Percentiles rank a stretch among this genome's conserved stretches.
These are phyloP conservation scores for Sitobion miscanthi DNA, from an alignment of 1,140 invertebrate genomes.

Conservation along the genomic window DNA sequence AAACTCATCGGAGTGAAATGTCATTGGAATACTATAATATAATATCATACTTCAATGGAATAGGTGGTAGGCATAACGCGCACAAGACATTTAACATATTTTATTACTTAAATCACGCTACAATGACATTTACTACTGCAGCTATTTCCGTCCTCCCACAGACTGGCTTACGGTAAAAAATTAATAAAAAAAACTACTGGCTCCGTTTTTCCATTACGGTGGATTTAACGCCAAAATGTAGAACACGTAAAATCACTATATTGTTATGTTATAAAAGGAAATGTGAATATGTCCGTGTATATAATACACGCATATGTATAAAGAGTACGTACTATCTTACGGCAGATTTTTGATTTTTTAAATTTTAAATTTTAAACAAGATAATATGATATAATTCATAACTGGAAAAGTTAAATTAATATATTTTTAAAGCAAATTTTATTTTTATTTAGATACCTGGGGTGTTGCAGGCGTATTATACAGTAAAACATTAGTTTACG, in stretches of 20 bases:
- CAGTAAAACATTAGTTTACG: no score
- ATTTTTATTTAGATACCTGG: no score
- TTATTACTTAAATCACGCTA: neutral
- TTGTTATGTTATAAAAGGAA: neutral
- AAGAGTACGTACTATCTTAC: neutral
- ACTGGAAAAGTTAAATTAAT: no score
- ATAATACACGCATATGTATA: neutral
- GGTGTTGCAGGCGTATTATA: no score
- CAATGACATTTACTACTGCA: neutral
- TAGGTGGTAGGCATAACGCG: neutral
- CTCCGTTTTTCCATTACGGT: neutral
- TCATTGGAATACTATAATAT: neutral
- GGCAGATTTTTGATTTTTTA: neutral
- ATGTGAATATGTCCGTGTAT: neutral
- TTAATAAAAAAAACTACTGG: neutral
- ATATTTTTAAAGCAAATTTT: neutral
- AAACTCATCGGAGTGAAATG: neutral
- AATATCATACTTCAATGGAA: neutral
- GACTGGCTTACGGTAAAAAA: neutral
- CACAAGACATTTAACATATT: neutral
- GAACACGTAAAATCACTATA: neutral
- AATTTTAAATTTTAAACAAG: neutral
- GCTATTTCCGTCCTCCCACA: neutral
- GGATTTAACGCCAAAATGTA: neutral
- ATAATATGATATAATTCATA: neutral